Conservation (phyloP, 2,888 invertebrate genomes). For the Mimachlamys varia region DNA sequence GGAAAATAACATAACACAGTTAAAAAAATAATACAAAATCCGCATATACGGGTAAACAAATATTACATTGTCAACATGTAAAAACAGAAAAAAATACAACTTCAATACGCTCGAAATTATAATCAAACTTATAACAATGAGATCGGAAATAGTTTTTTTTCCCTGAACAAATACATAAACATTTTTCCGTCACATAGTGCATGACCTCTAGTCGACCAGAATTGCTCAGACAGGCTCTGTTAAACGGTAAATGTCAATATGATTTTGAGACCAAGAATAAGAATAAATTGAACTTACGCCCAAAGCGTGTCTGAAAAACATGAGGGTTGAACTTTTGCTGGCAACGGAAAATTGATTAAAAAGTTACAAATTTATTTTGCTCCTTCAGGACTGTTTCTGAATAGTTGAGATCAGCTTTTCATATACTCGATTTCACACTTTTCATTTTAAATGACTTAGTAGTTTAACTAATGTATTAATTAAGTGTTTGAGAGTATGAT, state of each 20-base stretch:
- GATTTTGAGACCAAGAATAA: background rate
- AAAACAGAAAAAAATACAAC: too few relatives aligned
- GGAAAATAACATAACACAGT: too few relatives aligned
- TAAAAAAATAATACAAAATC: too few relatives aligned
- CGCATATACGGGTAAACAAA: too few relatives aligned
- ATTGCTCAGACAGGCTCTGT: background rate
- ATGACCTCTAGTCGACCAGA: background rate
- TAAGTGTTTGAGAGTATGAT: too few relatives aligned
- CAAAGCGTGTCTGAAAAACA: background rate
- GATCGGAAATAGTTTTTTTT: too few relatives aligned
- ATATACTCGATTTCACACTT: background rate
- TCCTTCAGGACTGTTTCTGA: background rate
- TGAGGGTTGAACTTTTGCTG: conserved; percentile 6
- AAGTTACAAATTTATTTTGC: background rate
- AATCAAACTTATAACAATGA: too few relatives aligned
- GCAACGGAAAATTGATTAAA: background rate
- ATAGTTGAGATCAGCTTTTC: too few relatives aligned
- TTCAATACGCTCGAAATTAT: too few relatives aligned
- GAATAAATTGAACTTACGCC: conserved; percentile 21
- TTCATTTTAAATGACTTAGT: background rate
- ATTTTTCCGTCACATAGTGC: background rate
- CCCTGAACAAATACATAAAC: too few relatives aligned
- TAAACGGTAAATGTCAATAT: background rate
- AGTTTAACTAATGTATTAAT: background rate
- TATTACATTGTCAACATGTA: too few relatives aligned